Base-by-base conservation (phyloP, 2,113 vertebrate species). In the Myiozetetes cayanensis region DNA sequence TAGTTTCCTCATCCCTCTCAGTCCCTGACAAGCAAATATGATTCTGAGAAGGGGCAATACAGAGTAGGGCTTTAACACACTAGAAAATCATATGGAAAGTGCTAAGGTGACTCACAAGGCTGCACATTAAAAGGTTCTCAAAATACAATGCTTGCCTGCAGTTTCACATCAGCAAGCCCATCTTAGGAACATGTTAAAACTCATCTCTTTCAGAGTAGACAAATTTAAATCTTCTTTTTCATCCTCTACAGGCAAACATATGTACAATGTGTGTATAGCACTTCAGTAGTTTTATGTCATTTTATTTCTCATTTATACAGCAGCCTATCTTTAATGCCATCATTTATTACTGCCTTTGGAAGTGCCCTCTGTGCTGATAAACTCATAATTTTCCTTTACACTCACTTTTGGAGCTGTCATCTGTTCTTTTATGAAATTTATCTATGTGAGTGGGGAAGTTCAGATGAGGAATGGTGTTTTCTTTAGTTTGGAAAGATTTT, bases 311-410 rank as follows among this genome's bases (percentile, higher is more conserved):
- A 92, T 90, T 93, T 85, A 91, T 94, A 82, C 7, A 35, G 53
- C 76, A 97, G 62, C 62, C 93, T 85, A 56, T 62, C 31, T 96
- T 95, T 96, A 96, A 95, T 93, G 62, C 50, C 46, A 79, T 76
- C 81, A 85, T 97, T 97, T 94, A 94, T 91, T 89, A 87, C 78
- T 65, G 89, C 72, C 87, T 91, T 75, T 95, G 81, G 84, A 89
- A 91, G 75, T 73, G 89, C 66, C 91, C 77, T 95, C 84, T 41
- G 59, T 87, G 74, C 77, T 87, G 85, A 89, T 91, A 91, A 93
- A 96, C 89, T 82, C 93, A 73, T 95, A 91, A 96, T 91, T 95
- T 95, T 94, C 63, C 71, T 89, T 89, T 93, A 93, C 55, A 56
- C 46, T 94, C 87, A 65, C 67, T 96, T 90, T 87, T 82, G 58